These are phyloP conservation scores for Hyposoter dolosus DNA, from an alignment of 2,888 invertebrate genomes.

Conservation along the genomic window DNA sequence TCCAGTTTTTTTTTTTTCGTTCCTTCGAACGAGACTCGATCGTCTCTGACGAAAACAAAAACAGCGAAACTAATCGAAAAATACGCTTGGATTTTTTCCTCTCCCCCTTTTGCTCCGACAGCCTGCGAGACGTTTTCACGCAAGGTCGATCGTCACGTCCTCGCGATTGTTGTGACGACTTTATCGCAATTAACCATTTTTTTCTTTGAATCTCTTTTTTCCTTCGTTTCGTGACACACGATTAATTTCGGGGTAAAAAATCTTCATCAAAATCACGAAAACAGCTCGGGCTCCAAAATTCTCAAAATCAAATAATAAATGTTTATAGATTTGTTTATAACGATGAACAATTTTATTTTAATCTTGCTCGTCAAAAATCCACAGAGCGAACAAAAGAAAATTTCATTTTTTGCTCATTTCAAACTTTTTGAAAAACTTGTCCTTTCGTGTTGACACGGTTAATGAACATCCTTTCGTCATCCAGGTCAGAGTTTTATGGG, in stretches of 20 bases:
- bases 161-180: conserved; percentile 26
- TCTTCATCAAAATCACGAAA: background rate
- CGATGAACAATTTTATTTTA: background rate
- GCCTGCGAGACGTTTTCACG: background rate
- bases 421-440: background rate
- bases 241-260: background rate
- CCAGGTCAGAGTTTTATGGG: background rate
- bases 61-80: conserved; percentile 25
- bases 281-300: background rate
- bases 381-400: background rate
- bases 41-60: conserved; percentile 18
- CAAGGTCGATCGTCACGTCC: conserved; percentile 24
- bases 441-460: background rate
- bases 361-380: background rate
- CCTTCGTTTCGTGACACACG: background rate
- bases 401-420: background rate
- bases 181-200: conserved; percentile 17
- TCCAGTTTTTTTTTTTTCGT: background rate
- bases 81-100: conserved; percentile 28
- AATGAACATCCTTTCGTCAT: background rate
- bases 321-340: background rate
- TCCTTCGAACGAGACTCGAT: background rate
- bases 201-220: background rate
- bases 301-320: background rate
- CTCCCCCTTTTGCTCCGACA: background rate